These are phyloP conservation scores for Cephus pulcher DNA, from an alignment of 2,888 invertebrate genomes.

Conservation along the genomic window DNA sequence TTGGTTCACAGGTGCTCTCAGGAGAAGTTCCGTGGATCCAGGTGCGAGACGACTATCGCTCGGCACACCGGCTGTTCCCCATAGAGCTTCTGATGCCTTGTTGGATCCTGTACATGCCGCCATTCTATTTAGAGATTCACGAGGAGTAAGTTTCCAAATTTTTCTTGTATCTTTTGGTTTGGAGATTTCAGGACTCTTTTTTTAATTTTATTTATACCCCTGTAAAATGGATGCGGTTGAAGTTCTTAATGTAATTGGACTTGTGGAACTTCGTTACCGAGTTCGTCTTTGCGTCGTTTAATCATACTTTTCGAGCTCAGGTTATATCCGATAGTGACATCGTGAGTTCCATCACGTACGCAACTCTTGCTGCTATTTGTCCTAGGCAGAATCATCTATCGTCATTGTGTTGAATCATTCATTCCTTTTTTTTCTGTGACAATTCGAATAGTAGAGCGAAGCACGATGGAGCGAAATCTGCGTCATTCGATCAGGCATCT, in stretches of 20 bases:
- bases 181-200: neutral
- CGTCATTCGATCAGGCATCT: neutral
- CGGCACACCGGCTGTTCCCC: slow-evolving; percentile 72
- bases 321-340: neutral
- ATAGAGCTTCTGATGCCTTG: slow-evolving; percentile 81
- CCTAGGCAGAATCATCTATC: neutral
- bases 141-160: slow-evolving; percentile 79
- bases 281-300: neutral
- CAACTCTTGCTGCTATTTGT: neutral
- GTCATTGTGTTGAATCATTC: neutral
- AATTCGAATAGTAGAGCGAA: neutral
- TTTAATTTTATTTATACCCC: neutral
- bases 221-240: neutral
- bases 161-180: no score
- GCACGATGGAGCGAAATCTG: neutral
- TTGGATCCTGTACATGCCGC: slow-evolving; percentile 91
- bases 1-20: slow-evolving; percentile 76
- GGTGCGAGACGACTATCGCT: slow-evolving; percentile 83
- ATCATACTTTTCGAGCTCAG: neutral
- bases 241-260: neutral
- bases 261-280: neutral
- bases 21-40: slow-evolving; percentile 81
- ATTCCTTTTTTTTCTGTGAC: neutral
- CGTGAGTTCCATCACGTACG: neutral
- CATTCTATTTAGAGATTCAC: slow-evolving; percentile 90